Percentiles rank a stretch among this genome's conserved stretches.
phyloP scores from a whole-genome alignment of 2,888 invertebrate species.

The Anagyrus pseudococci region DNA sequence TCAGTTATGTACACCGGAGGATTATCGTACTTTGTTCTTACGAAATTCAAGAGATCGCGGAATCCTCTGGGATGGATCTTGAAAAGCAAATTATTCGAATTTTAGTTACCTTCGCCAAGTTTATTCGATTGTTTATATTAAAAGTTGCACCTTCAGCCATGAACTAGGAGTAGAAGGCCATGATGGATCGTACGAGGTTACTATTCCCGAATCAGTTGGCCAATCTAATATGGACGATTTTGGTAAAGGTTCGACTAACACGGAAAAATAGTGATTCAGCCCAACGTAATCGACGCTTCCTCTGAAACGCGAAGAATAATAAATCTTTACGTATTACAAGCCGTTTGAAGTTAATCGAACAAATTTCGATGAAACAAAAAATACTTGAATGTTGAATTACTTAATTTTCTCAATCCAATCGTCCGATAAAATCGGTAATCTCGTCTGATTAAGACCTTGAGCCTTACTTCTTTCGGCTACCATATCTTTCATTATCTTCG shows the following conservation, averaged over 20 bases:
- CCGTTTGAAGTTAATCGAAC: no score
- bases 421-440: conserved; percentile 60
- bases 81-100: background rate
- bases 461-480: conserved; percentile 57
- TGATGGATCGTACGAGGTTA: conserved; percentile 64
- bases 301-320: no score
- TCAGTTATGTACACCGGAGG: conserved; percentile 57
- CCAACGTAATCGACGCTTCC: conserved; percentile 51
- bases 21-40: conserved; percentile 51
- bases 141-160: conserved; percentile 38
- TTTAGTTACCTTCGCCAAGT: no score
- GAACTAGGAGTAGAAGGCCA: conserved; percentile 70
- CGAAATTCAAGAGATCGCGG: conserved; percentile 55
- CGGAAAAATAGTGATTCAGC: conserved; percentile 51
- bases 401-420: conserved; percentile 64
- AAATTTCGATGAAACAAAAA: no score
- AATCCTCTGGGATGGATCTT: conserved; percentile 61
- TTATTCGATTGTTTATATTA: no score
- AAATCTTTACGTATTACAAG: no score
- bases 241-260: conserved; percentile 39
- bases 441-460: conserved; percentile 59
- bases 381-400: no score
- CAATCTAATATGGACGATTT: conserved; percentile 1
- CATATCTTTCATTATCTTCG: conserved; percentile 59
- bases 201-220: conserved; percentile 32